Evolutionary conservation across 2,113 vertebrate species (phyloP), one percentile per base, ranked within the genome.

Genomic region (Gadus chalcogrammus): DNA sequence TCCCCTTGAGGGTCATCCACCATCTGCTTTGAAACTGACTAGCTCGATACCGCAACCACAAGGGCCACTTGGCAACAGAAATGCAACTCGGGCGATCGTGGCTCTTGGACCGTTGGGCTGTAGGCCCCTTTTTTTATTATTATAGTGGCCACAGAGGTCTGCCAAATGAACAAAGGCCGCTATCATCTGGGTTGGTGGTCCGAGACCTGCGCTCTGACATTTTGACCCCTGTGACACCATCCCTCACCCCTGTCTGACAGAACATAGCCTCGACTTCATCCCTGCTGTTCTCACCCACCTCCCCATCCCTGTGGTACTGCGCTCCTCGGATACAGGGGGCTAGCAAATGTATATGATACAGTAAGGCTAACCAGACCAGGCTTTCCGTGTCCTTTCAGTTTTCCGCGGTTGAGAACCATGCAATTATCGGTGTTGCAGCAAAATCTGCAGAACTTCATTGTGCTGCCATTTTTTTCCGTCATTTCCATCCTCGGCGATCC

Each of bases 11-110:
- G 68, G 72, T 28, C 15, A 48, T 48, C 42, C 42, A 9, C 42
- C 8, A 9, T 61, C 69, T 64, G 38, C 68, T 62, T 42, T 28
- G n/a, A 64, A 18, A 15, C 61, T 0, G 60, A 73, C 74, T 79
- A 59, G 67, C 68, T 77, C 73, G 80, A 64, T 82, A 87, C 82
- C 72, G 53, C 74, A 78, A 81, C 83, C 85, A 80, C 42, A 79
- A 75, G 74, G 73, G 76, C 85, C 80, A 83, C 80, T 89, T 78
- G 78, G 82, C 82, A 83, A 67, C 68, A 67, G 48, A 20, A 15
- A 18, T 35, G 15, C 13, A 13, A 58, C 15, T 38, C 24, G 24
- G 52, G 31, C 9, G n/a, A 79, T 71, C 73, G 28, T 15, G 74
- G 70, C 82, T 77, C 74, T 67, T 12, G 73, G 80, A 70, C 69